A percentile compares a stretch with the other conserved stretches of the same genome.
Conservation (phyloP, 2,113 vertebrate species). For the Ceyx melanurus region DNA sequence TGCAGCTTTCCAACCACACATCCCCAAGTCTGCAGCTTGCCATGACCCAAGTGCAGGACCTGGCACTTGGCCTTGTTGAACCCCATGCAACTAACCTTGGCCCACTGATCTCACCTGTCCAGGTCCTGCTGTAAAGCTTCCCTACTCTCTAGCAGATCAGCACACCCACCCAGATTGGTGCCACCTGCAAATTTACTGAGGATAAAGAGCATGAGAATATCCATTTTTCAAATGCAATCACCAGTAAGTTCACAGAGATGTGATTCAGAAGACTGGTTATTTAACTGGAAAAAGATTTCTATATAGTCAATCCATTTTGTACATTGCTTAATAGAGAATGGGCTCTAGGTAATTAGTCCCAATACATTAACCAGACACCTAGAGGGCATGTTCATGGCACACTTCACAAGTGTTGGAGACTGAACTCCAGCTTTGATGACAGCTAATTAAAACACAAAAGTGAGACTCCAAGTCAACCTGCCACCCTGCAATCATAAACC, state of each 20-base stretch:
- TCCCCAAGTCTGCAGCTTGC: no score
- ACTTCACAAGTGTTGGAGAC: not conserved
- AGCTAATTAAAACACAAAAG: constrained; percentile 24
- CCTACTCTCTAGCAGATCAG: no score
- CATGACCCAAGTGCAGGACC: no score
- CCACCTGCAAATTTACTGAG: not conserved
- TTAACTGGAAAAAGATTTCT: not conserved
- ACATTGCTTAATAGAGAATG: not conserved
- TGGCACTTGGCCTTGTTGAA: no score
- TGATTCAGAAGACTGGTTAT: not conserved
- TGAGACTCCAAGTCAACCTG: not conserved
- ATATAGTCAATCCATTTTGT: not conserved
- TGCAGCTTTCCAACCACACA: no score
- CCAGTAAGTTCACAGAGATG: not conserved
- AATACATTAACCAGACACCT: not conserved
- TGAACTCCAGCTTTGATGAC: not conserved
- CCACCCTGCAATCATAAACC: not conserved
- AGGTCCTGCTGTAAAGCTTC: no score
- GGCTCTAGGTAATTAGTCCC: not conserved
- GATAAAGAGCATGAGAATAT: not conserved
- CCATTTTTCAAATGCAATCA: not conserved
- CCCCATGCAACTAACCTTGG: no score
- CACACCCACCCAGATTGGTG: no score
- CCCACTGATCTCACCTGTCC: no score
- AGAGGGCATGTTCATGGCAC: not conserved